Conservation (phyloP, 2,888 invertebrate genomes). For the Lumbricus terrestris region DNA sequence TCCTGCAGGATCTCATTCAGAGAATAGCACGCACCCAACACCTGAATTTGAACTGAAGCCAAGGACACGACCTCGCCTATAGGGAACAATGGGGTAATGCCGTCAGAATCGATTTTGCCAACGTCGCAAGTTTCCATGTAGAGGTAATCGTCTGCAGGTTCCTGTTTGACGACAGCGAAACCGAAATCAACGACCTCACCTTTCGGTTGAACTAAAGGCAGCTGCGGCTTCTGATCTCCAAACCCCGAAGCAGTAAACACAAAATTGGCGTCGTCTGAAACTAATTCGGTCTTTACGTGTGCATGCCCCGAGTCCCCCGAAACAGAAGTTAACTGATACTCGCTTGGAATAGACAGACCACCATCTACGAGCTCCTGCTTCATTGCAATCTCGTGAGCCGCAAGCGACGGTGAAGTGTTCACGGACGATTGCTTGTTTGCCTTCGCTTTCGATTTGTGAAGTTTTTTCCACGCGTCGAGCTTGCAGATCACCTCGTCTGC, state of each 20-base stretch:
- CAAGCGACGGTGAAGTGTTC: background rate
- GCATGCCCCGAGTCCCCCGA: background rate
- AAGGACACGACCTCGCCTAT: background rate
- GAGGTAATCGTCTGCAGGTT: background rate
- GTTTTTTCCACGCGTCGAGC: background rate
- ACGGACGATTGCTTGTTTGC: background rate
- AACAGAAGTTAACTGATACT: background rate
- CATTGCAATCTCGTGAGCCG: background rate
- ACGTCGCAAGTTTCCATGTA: background rate
- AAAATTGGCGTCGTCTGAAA: background rate
- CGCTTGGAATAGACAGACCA: background rate
- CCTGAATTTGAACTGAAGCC: background rate
- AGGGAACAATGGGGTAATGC: background rate
- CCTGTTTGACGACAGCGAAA: slow-evolving; percentile 11
- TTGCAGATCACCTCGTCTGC: background rate
- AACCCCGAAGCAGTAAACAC: background rate
- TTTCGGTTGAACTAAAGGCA: background rate
- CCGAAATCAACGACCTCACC: background rate
- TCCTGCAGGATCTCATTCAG: background rate
- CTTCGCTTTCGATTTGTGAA: slow-evolving; percentile 7
- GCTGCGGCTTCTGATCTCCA: background rate
- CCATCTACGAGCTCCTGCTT: background rate
- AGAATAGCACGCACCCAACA: background rate
- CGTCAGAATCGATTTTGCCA: background rate
- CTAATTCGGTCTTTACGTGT: background rate